These are phyloP conservation scores for Lipotes vexillifer DNA, from an alignment of 2,113 vertebrate species.

Conservation along the genomic window DNA sequence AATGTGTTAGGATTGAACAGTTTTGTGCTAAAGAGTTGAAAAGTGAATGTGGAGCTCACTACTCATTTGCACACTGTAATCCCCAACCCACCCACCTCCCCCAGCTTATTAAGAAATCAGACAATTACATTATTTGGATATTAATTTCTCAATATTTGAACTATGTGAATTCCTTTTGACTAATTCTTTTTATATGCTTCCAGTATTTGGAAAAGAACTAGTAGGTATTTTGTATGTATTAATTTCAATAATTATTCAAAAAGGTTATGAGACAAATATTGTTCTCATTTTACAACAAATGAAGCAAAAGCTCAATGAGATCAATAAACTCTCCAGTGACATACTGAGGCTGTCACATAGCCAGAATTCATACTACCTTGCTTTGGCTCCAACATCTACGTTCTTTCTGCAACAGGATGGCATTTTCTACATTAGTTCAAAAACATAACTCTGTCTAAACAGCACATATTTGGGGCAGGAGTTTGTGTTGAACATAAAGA, in stretches of 20 bases:
- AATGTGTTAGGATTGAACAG: too few species aligned
- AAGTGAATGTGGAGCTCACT: too few species aligned
- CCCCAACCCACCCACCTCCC: too few species aligned
- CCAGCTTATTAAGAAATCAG: too few species aligned
- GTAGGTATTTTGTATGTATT: not conserved
- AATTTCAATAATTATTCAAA: not conserved
- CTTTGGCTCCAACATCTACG: not conserved
- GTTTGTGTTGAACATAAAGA: not conserved
- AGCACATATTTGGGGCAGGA: not conserved
- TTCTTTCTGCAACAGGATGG: not conserved
- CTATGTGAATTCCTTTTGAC: too few species aligned
- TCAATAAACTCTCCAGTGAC: not conserved
- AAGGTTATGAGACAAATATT: not conserved
- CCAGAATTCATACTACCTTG: not conserved
- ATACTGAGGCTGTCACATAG: fast-evolving
- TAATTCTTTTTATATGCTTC: too few species aligned
- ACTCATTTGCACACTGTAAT: too few species aligned
- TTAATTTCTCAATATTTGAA: too few species aligned
- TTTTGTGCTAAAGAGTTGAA: too few species aligned
- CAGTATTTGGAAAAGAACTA: too few species aligned
- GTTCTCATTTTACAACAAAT: not conserved
- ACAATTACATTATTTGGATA: too few species aligned
- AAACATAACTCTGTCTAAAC: not conserved
- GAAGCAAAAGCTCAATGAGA: not conserved
- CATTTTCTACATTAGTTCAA: not conserved